Conservation (phyloP, 2,797 vertebrate genomes). For the Falco berigora region DNA sequence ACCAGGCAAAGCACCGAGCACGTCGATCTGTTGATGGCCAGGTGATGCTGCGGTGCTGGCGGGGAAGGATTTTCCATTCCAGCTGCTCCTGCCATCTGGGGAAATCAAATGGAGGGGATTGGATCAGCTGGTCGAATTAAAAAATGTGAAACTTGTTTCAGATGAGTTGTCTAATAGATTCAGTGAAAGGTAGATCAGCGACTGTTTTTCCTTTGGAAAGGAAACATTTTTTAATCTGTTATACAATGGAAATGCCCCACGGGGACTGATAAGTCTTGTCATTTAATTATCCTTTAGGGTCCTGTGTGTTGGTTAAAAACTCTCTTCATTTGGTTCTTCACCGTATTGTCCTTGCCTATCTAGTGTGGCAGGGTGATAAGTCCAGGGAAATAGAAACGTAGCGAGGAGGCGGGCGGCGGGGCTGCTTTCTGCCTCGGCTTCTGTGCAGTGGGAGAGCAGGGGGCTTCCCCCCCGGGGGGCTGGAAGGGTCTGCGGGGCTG, state of each 20-base stretch:
- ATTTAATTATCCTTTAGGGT: conserved; percentile 47
- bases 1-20: background rate
- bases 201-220: conserved; percentile 9
- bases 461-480: too few species aligned
- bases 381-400: background rate
- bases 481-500: background rate
- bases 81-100: conserved; percentile 64
- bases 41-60: conserved; percentile 27
- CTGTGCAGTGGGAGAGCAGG: background rate
- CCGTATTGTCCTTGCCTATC: background rate
- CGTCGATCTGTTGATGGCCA: background rate
- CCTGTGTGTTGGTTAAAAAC: conserved; percentile 7
- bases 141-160: conserved; percentile 39
- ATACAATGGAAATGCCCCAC: background rate
- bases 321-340: background rate
- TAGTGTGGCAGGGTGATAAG: background rate
- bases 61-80: conserved; percentile 45
- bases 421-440: background rate
- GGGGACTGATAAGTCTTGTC: conserved; percentile 39
- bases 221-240: conserved; percentile 48
- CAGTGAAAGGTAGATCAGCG: background rate
- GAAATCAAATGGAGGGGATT: conserved; percentile 52
- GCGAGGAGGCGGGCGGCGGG: background rate
- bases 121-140: conserved; percentile 53
- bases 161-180: conserved; percentile 38